Conservation (phyloP, 2,113 vertebrate genomes). For the Charadrius vociferus region DNA sequence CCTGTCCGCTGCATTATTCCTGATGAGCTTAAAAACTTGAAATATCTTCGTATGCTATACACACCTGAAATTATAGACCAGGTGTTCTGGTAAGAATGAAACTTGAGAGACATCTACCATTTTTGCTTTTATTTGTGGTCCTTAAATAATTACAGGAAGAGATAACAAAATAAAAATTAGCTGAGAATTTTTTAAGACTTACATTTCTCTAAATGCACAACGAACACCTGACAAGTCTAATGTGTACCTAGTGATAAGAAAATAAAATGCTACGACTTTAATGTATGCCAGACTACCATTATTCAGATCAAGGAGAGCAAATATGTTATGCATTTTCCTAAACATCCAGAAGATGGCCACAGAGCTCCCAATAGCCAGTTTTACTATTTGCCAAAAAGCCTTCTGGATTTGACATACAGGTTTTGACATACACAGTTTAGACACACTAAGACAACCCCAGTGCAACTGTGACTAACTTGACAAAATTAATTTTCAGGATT, state of each 20-base stretch:
- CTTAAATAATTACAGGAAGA: neutral
- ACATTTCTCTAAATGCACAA: neutral
- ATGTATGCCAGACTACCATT: neutral
- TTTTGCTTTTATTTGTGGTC: neutral
- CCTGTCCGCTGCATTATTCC: neutral
- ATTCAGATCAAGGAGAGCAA: neutral
- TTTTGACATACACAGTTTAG: neutral
- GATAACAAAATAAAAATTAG: neutral
- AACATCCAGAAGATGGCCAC: conserved; percentile 66
- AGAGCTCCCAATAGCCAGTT: neutral
- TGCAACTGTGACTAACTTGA: neutral
- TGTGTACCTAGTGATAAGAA: neutral
- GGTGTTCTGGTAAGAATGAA: neutral
- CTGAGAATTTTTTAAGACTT: neutral
- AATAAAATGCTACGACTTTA: neutral
- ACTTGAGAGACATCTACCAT: neutral
- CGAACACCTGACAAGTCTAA: neutral
- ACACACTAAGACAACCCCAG: neutral
- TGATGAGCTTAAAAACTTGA: neutral
- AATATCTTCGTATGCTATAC: neutral
- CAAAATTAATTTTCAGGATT: neutral
- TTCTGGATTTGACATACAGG: neutral
- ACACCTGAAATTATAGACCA: neutral
- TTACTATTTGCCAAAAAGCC: neutral
- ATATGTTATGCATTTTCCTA: conserved; percentile 4